phyloP scores from a whole-genome alignment of 2,888 invertebrate species.

The Boloria euphrosyne region DNA sequence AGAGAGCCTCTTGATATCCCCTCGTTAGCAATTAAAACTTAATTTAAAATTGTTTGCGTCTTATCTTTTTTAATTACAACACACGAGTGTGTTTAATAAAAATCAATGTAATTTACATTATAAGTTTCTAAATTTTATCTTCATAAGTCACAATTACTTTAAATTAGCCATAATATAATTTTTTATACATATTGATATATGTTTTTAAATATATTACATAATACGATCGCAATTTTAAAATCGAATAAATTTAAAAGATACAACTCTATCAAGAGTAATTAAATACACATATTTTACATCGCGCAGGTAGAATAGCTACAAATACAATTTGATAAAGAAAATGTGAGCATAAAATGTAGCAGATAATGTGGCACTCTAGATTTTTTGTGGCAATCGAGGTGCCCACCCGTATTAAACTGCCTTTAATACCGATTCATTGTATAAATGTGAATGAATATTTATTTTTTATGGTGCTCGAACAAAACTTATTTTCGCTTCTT shows the following conservation, averaged over 20 bases:
- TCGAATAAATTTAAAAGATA: constrained; percentile 4
- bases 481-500: constrained; percentile 63
- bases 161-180: too few relatives aligned
- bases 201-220: neutral
- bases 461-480: constrained; percentile 61
- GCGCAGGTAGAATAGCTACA: constrained; percentile 21
- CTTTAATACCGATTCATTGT: constrained; percentile 69
- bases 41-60: constrained; percentile 4
- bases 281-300: constrained; percentile 15
- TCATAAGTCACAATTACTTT: too few relatives aligned
- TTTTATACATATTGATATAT: too few relatives aligned
- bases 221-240: neutral
- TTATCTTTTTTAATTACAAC: constrained; percentile 14
- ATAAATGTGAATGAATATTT: constrained; percentile 62
- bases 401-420: constrained; percentile 59
- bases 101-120: too few relatives aligned
- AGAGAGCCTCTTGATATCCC: constrained; percentile 4
- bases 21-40: constrained; percentile 13
- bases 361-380: constrained; percentile 50
- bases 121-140: neutral
- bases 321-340: constrained; percentile 40
- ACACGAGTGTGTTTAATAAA: neutral
- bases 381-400: constrained; percentile 63
- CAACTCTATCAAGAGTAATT: neutral
- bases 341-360: constrained; percentile 57